These are phyloP conservation scores for Coendou prehensilis DNA, from an alignment of 2,797 vertebrate species.

Conservation along the genomic window DNA sequence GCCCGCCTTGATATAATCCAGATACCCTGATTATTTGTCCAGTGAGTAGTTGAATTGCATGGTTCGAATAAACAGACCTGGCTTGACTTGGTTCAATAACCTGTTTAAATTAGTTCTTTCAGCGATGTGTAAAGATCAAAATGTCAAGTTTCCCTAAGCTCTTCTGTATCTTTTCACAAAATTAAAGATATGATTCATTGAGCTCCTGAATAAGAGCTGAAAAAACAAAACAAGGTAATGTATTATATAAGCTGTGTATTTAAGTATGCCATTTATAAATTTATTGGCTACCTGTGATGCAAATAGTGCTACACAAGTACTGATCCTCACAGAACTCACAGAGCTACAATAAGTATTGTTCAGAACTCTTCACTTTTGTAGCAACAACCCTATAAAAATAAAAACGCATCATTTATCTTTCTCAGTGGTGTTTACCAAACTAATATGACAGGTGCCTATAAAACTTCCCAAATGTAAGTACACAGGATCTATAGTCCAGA, in stretches of 20 bases:
- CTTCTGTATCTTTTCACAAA: slow-evolving; percentile 13
- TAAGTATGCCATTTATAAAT: neutral
- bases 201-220: neutral
- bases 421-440: neutral
- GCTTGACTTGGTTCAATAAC: neutral
- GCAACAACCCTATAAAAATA: neutral
- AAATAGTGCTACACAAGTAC: neutral
- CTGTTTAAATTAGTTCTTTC: slow-evolving; percentile 19
- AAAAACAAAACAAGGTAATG: neutral
- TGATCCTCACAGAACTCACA: neutral
- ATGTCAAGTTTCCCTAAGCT: slow-evolving; percentile 13
- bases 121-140: slow-evolving; percentile 60
- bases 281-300: neutral
- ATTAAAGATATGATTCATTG: neutral
- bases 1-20: neutral
- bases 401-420: slow-evolving; percentile 17
- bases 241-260: neutral
- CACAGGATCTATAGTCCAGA: neutral
- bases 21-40: neutral
- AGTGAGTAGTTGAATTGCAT: neutral
- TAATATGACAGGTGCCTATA: neutral
- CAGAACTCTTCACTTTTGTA: neutral
- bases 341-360: neutral
- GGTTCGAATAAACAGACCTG: neutral
- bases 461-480: neutral